Evolutionary conservation across 2,888 invertebrate genomes (phyloP).

Genomic region (Cephalotes varians): DNA sequence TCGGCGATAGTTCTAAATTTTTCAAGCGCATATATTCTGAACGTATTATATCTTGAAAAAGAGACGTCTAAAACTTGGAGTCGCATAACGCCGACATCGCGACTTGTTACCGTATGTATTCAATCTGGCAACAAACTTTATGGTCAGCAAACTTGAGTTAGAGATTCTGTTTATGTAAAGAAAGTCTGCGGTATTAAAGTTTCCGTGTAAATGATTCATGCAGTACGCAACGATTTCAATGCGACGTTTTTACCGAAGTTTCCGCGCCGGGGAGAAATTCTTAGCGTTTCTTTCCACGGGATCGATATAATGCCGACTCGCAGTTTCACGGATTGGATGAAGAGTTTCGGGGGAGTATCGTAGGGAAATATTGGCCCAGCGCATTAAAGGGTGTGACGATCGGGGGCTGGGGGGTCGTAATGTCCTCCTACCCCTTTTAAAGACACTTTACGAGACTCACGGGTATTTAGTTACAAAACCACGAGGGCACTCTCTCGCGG

Average conservation of each 20-base stretch:
- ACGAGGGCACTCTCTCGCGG: constrained; percentile 19
- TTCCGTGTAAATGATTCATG: constrained; percentile 25
- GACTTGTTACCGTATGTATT: constrained; percentile 8
- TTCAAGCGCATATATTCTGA: not conserved
- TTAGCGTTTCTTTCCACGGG: constrained; percentile 20
- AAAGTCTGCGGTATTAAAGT: constrained; percentile 10
- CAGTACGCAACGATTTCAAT: constrained; percentile 12
- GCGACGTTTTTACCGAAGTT: constrained; percentile 8
- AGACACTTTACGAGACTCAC: constrained; percentile 42
- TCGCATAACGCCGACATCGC: not conserved
- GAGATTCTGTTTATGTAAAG: constrained; percentile 14
- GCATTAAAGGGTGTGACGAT: constrained; percentile 51
- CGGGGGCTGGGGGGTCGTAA: not conserved
- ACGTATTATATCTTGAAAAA: not conserved
- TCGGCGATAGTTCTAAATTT: not conserved
- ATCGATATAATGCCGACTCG: constrained; percentile 42
- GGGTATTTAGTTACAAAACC: constrained; percentile 54
- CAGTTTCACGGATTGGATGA: constrained; percentile 36
- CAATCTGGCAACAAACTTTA: not conserved
- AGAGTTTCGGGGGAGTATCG: constrained; percentile 25
- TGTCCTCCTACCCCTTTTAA: not conserved
- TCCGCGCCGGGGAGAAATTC: not conserved
- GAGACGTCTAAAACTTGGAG: not conserved
- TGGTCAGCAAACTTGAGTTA: not conserved
- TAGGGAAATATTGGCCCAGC: constrained; percentile 43